phyloP scores from a whole-genome alignment of 53 echinoderm and acorn worm genomes.

The Zoroaster sp. region DNA sequence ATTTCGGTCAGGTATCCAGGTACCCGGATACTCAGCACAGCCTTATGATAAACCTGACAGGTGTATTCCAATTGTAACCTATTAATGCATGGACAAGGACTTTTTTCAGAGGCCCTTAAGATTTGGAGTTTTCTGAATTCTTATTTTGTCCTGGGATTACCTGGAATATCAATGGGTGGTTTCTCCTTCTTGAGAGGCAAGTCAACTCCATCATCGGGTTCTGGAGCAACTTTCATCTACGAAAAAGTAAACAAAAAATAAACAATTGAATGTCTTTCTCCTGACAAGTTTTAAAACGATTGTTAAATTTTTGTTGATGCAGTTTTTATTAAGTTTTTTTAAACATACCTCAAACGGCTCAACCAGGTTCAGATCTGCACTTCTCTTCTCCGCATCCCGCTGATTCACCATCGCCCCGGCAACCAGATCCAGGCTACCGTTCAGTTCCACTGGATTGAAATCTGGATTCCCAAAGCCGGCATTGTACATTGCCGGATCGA shows the following conservation, averaged over 20 bases:
- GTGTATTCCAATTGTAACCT: neutral
- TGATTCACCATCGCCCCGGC: neutral
- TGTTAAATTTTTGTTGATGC: neutral
- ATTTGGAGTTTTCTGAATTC: neutral
- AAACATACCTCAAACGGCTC: neutral
- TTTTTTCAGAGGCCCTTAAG: too few relatives aligned
- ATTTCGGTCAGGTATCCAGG: too few relatives aligned
- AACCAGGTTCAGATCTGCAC: neutral
- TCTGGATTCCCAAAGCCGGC: neutral
- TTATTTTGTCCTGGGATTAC: neutral
- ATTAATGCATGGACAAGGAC: too few relatives aligned
- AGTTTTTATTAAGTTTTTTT: neutral
- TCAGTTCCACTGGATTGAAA: neutral
- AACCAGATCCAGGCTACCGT: neutral
- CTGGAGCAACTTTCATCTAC: slow-evolving; percentile 33
- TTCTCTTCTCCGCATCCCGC: neutral
- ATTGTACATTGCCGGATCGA: neutral
- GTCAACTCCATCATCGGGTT: neutral
- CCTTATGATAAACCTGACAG: neutral
- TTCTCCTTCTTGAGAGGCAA: slow-evolving; percentile 5
- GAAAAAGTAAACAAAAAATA: neutral
- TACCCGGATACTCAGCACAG: too few relatives aligned
- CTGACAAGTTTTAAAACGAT: neutral
- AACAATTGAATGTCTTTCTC: neutral
- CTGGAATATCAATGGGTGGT: slow-evolving; percentile 33